Evolutionary conservation across 2,113 vertebrate species (phyloP).

Genomic region (Chloebia gouldiae): DNA sequence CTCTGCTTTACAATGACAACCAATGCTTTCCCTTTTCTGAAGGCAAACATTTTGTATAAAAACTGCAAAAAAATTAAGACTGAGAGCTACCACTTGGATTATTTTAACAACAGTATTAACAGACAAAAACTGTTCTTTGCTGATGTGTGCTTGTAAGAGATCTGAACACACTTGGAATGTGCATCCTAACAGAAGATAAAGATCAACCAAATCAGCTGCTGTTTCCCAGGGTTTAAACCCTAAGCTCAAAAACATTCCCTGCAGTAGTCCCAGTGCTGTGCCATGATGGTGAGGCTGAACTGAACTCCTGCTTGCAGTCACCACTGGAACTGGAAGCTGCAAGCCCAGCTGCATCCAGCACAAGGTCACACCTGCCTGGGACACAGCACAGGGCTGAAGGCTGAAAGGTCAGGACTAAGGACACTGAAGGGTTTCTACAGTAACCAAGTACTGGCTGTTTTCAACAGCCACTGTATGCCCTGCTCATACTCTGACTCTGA

Average conservation of each 20-base stretch:
- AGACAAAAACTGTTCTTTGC: background rate
- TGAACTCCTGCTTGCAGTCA: background rate
- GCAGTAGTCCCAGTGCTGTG: background rate
- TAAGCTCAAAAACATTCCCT: background rate
- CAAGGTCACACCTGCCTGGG: background rate
- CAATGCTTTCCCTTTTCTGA: background rate
- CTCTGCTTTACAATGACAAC: background rate
- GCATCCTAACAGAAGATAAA: background rate
- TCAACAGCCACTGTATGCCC: background rate
- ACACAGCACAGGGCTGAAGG: background rate
- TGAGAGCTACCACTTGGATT: background rate
- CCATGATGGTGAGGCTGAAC: background rate
- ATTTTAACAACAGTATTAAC: background rate
- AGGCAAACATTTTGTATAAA: background rate
- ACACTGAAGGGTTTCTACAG: background rate
- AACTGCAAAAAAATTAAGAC: background rate
- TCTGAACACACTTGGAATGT: background rate
- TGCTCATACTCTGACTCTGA: background rate
- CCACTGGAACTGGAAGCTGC: background rate
- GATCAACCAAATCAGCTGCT: background rate
- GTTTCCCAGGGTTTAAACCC: background rate
- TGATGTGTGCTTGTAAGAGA: background rate
- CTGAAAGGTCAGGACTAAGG: background rate
- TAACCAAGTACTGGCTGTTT: background rate
- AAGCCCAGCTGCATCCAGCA: background rate